phyloP scores from a whole-genome alignment of 2,113 vertebrate species.

The Scytalopus superciliaris region DNA sequence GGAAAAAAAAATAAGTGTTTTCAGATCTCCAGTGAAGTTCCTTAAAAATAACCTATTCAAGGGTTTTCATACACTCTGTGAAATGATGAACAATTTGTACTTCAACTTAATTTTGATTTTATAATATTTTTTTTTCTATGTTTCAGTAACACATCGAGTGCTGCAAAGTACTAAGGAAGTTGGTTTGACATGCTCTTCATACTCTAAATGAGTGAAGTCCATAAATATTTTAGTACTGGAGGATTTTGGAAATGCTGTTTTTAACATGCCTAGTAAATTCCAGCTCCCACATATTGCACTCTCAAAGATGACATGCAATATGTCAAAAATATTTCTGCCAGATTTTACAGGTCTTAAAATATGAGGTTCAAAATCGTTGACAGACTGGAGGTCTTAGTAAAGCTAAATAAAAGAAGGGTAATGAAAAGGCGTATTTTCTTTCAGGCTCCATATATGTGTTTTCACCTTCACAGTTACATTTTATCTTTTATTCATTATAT shows the following conservation, averaged over 20 bases:
- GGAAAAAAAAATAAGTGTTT: neutral
- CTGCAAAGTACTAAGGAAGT: neutral
- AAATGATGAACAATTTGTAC: neutral
- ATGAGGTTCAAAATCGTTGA: neutral
- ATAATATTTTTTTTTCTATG: neutral
- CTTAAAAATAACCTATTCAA: neutral
- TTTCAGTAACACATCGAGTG: neutral
- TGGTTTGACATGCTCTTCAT: neutral
- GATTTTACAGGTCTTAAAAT: constrained; percentile 22
- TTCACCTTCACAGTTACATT: neutral
- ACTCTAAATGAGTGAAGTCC: constrained; percentile 4
- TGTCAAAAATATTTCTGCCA: neutral
- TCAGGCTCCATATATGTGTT: neutral
- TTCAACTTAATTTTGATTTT: neutral
- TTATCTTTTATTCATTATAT: neutral
- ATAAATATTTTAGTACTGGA: constrained; percentile 57
- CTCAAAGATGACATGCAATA: neutral
- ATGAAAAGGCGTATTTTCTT: neutral
- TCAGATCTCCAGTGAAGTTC: neutral
- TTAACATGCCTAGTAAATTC: constrained; percentile 6
- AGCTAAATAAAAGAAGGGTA: neutral
- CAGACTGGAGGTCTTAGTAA: neutral
- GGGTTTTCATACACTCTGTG: neutral
- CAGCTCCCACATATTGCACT: constrained; percentile 24
- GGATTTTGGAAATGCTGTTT: constrained; percentile 25